phyloP scores from a whole-genome alignment of 2,797 vertebrate species.

The Acanthurus tractus region DNA sequence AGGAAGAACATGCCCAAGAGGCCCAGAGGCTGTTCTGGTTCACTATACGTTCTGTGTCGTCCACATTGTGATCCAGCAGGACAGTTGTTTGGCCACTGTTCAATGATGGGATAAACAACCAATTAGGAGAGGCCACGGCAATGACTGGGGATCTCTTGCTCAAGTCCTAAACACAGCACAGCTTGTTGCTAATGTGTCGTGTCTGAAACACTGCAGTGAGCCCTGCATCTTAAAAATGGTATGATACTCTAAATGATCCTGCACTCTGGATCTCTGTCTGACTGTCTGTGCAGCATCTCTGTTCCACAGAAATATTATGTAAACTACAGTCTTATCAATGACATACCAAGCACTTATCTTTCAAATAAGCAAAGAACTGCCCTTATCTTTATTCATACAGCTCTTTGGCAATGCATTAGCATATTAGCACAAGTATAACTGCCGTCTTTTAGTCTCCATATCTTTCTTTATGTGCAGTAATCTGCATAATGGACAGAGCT shows the following conservation, averaged over 20 bases:
- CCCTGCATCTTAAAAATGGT: constrained; percentile 14
- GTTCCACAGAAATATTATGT: neutral
- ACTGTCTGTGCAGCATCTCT: neutral
- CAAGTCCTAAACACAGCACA: constrained; percentile 9
- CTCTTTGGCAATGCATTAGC: constrained; percentile 13
- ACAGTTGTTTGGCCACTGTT: constrained; percentile 48
- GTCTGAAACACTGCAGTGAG: constrained; percentile 40
- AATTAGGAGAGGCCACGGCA: constrained; percentile 40
- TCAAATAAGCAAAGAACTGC: constrained; percentile 11
- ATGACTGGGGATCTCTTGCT: constrained; percentile 19
- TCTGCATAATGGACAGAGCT: constrained; percentile 43
- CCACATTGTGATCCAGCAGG: constrained; percentile 41
- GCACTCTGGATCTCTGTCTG: neutral
- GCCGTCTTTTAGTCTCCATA: constrained; percentile 12
- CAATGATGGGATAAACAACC: constrained; percentile 45
- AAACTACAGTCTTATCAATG: constrained; percentile 6
- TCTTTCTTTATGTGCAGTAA: constrained; percentile 10
- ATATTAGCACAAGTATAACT: constrained; percentile 14
- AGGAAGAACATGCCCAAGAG: constrained; percentile 62
- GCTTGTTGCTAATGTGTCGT: constrained; percentile 8
- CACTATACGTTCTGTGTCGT: constrained; percentile 28
- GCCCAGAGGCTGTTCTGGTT: constrained; percentile 45
- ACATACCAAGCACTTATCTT: neutral
- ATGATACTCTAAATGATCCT: constrained; percentile 18
- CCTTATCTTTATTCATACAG: constrained; percentile 26